These are phyloP conservation scores for Collichthys lucidus DNA, from an alignment of 2,113 vertebrate genomes.

Conservation along the genomic window DNA sequence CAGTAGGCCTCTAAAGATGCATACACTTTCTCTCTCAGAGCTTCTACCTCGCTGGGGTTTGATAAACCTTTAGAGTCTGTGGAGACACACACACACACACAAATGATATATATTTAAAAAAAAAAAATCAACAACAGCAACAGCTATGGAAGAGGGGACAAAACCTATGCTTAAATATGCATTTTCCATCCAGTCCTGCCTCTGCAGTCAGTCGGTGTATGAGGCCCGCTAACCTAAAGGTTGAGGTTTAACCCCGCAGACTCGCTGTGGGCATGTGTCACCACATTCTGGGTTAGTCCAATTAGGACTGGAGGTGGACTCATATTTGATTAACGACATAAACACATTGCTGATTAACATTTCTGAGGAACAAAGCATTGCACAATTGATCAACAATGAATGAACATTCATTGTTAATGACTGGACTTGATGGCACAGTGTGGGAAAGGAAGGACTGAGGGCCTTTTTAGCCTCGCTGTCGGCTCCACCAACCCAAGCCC, in stretches of 20 bases:
- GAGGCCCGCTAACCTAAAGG: slow-evolving; percentile 3
- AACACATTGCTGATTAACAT: slow-evolving; percentile 54
- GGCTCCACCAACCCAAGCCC: background rate
- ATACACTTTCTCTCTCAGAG: slow-evolving; percentile 96
- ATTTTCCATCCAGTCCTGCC: too few species aligned
- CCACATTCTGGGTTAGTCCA: slow-evolving; percentile 60
- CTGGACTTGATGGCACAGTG: slow-evolving; percentile 52
- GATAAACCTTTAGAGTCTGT: slow-evolving; percentile 98
- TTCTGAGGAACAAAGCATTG: slow-evolving; percentile 51
- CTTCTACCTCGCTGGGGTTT: slow-evolving; percentile 95
- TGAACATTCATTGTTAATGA: slow-evolving; percentile 57
- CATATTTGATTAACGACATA: slow-evolving; percentile 52
- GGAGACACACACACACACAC: slow-evolving; percentile 26
- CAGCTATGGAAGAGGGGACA: background rate
- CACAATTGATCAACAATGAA: slow-evolving; percentile 49
- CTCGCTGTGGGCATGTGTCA: slow-evolving; percentile 22
- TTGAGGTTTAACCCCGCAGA: slow-evolving; percentile 60
- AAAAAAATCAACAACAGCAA: background rate
- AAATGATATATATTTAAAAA: background rate
- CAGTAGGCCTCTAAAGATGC: slow-evolving; percentile 98
- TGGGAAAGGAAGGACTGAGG: slow-evolving; percentile 68
- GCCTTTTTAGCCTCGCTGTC: slow-evolving; percentile 44
- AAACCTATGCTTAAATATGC: too few species aligned
- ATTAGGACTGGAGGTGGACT: slow-evolving; percentile 45
- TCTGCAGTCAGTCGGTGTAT: background rate